Conservation (phyloP, 2,797 vertebrate genomes). For the Labroides dimidiatus region DNA sequence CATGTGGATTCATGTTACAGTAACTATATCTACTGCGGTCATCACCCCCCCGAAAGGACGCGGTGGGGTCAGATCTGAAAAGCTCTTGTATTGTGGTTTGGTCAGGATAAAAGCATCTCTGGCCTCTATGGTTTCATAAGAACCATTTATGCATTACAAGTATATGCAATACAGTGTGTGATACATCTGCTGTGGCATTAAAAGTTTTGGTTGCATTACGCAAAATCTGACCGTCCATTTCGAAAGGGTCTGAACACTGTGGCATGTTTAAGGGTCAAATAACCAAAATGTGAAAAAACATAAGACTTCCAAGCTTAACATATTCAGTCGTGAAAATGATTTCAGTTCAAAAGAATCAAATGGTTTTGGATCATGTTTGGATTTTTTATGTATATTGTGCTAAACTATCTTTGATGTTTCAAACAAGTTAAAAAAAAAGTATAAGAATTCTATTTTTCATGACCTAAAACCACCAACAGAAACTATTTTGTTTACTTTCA, state of each 20-base stretch:
- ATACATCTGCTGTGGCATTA: background rate
- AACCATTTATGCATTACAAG: background rate
- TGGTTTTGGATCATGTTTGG: background rate
- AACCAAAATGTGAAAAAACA: constrained; percentile 4
- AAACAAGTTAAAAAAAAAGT: background rate
- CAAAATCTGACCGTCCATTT: background rate
- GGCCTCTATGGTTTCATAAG: constrained; percentile 18
- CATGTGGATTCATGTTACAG: constrained; percentile 38
- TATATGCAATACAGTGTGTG: background rate
- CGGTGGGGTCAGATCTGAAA: constrained; percentile 16
- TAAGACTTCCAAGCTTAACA: background rate
- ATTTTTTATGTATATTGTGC: background rate
- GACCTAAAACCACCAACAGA: background rate
- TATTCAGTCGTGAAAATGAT: background rate
- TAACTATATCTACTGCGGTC: constrained; percentile 34
- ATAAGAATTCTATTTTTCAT: too few species aligned
- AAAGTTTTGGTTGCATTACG: constrained; percentile 3
- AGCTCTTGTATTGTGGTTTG: constrained; percentile 4
- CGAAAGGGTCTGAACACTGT: constrained; percentile 3
- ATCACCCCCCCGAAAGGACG: constrained; percentile 3
- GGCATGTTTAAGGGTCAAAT: constrained; percentile 11
- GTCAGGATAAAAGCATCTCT: background rate
- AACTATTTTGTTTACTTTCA: background rate
- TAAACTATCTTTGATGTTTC: background rate
- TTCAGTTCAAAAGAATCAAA: too few species aligned